Evolutionary conservation across 1,140 invertebrate species (phyloP), one percentile per base, ranked within the genome.

Genomic region (Drosophila orena): DNA sequence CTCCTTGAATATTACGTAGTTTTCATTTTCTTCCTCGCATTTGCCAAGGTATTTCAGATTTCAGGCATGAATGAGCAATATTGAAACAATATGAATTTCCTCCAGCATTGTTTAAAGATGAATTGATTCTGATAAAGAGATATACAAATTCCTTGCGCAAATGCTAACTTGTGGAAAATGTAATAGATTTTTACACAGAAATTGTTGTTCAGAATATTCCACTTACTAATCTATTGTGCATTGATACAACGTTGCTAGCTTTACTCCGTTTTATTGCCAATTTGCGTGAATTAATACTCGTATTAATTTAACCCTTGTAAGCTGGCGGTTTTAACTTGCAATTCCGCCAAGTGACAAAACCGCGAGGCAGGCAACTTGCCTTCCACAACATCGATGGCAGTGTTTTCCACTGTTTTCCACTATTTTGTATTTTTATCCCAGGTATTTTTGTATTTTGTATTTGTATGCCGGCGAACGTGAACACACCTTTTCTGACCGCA

Each of bases 401-500:
- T 15, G 38, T 52, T 66, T 64, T 20, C 24, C 35, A 44, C 24
- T 24, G 4, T 66, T 62, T 30, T 71, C 40, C 27, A 61, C 35
- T 54, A 49, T 73, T 62, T 42, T 66, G 71, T 57, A 65, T 46
- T 69, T 75, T 60, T 69, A 54, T 66, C 38, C 52, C 56, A 50
- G 20, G 49, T 46, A 37, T n/a, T 73, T 62, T 42, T 66, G 71
- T 57, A 64, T 44, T 68, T 74, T 59, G 49, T 55, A 37, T 71
- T 52, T 50, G 24, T 50, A 50, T 34, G 47, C n/a, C 53, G 46
- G 34, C 15, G 11, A 38, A 17, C 47, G 30, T 30, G 30, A 30
- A 47, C 47, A 74, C 70, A 62, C 61, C 52, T 76, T 66, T 58
- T 62, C 49, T 75, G 49, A 76, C 73, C 72, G 61, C 73, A 76